Conservation (phyloP, 2,888 invertebrate genomes). For the Trissoscelio sp. region DNA sequence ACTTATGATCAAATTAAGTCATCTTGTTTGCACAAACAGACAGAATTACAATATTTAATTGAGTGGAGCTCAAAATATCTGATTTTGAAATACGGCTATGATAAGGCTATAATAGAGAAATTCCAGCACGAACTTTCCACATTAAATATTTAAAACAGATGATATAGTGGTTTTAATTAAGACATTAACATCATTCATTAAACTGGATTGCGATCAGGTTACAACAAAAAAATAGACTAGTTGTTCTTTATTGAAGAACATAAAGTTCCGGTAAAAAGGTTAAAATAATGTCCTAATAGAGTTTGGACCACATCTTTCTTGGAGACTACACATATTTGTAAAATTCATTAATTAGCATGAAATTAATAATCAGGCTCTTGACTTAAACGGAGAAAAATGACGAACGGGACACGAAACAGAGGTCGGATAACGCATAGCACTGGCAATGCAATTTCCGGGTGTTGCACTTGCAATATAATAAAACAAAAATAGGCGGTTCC, state of each 20-base stretch:
- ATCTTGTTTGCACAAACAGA: not conserved
- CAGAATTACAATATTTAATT: not conserved
- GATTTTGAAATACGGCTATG: not conserved
- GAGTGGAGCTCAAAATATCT: not conserved
- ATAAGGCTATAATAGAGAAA: not conserved
- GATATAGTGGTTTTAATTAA: not conserved
- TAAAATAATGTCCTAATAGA: no score
- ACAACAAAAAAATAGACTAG: no score
- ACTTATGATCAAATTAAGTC: no score
- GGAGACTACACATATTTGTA: no score
- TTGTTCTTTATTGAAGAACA: no score
- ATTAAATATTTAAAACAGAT: not conserved
- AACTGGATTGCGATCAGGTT: no score
- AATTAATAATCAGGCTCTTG: slow-evolving; percentile 55
- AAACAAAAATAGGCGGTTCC: slow-evolving; percentile 69
- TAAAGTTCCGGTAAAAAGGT: no score
- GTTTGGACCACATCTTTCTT: no score
- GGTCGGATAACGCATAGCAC: slow-evolving; percentile 45
- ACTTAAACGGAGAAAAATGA: slow-evolving; percentile 37
- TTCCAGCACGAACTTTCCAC: not conserved
- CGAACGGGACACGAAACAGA: slow-evolving; percentile 31
- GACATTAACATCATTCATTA: not conserved
- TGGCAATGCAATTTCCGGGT: slow-evolving; percentile 69
- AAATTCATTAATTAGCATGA: slow-evolving; percentile 50
- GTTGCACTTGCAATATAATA: slow-evolving; percentile 68